Evolutionary conservation across 1,140 invertebrate species (phyloP), one percentile per base, ranked within the genome.

Genomic region (Euwallacea similis): DNA sequence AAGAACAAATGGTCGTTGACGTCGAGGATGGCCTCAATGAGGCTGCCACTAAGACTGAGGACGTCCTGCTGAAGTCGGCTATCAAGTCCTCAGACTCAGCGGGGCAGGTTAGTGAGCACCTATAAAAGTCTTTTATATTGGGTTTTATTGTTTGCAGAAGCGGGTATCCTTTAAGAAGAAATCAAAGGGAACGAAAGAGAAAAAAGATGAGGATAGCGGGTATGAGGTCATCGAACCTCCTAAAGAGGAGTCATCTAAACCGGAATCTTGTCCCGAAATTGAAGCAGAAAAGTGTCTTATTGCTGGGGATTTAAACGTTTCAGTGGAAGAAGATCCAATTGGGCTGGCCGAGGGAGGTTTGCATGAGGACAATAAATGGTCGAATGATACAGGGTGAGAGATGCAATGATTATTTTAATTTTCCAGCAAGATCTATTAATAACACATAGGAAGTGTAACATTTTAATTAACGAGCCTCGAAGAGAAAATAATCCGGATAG

Each of bases 151-250:
- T 33, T 53, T 65, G 11, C 21, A 80, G 81, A 85, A 76, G 78
- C 82, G 76, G 70, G 78, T 77, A 75, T 83, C 66, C 67, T 86
- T 76, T 79, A 83, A 78, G 76, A 69, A 72, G 21, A 73, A 72
- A 70, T 69, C 81, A 15, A 79, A 75, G 64, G 50, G 61, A 8
- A 56, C 61, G 6, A 73, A 72, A 71, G 69, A 78, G 43, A 73
- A 69, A 41, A 82, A 84, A 70, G 83, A 85, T 66, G 82, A 84
- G 69, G 83, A 85, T 66, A 79, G 82, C 8, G 82, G 82, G 60
- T 78, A 82, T 16, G 75, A 70, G 67, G 60, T 80, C 80, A 76
- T 79, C 80, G 73, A 81, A 79, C 70, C 79, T 82, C 78, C 81
- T 79, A 73, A 80, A 82, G 56, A 4, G 21, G 21, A 33, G 21